Base-by-base conservation (phyloP, 2,888 invertebrate species). In the Subacronicta megacephala region DNA sequence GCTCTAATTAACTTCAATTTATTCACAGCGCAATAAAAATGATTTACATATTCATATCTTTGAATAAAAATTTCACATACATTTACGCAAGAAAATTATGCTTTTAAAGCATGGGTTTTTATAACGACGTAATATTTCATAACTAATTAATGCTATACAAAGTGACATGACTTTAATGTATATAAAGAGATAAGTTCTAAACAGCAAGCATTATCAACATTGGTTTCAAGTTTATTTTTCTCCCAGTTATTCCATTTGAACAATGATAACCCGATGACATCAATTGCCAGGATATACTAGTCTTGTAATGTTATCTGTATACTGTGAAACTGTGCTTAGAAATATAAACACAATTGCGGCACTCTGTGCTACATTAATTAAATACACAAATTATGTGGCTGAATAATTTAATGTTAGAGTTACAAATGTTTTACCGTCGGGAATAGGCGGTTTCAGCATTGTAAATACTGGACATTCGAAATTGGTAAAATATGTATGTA, bases 221-320 rank as follows among this genome's bases (percentile, higher is more conserved):
- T 47, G 29, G 51, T 45, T 44, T 44, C 18, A 50, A 69, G 56
- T 63, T 50, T 53, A 66, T 66, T 66, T 77, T 67, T 75, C 67
- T 60, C 52, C 56, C 42, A 57, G 62, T 55, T 38, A 66, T 66
- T 56, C 56, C 59, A 52, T 68, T 62, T 56, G 62, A 53, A 64
- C 43, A 52, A 38, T 49, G 81, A 81, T 81, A 81, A 80, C 76
- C 77, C 53, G 52, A 7, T 73, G 76, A 74, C 75, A 72, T 69
- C 56, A 62, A 65, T 64, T 40, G 69, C 69, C 58, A 66, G 70
- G 69, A 58, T 61, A 68, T 62, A 67, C 71, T 67, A 58, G 72
- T 75, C 58, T 65, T 43, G 47, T 37, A 40, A 51, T 57, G 26
- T 52, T 75, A 74, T 75, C 75, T 52, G 41, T n/a, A 51, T 66